Evolutionary conservation across 2,888 invertebrate species (phyloP), one percentile per base, ranked within the genome.

Genomic region (Acrobeloides nanus): DNA sequence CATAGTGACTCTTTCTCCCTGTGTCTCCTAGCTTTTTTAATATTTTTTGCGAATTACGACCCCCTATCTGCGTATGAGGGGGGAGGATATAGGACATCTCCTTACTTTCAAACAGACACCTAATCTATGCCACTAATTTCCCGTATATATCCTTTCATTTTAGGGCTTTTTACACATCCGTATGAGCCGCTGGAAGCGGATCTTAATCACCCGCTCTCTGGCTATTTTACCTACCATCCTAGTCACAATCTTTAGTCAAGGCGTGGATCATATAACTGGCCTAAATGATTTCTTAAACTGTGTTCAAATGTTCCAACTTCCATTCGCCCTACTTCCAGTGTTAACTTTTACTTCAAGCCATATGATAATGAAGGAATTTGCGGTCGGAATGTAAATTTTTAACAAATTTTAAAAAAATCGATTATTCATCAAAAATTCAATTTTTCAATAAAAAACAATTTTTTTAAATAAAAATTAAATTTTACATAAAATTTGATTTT

Each of bases 261-360:
- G 66, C 45, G 62, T 70, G 23, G 57, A 57, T 20, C 51, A 64
- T 38, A 59, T 70, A 29, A 59, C 61, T 2, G 55, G 80, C 20
- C 83, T 89, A 84, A 89, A 89, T 74, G 87, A 88, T 72, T 77
- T 84, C 35, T 76, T 89, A 31, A 88, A 88, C 75, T 86, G 86
- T 0, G 81, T 88, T 10, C 87, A 87, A 86, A 83, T 85, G 58
- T 76, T 88, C 21, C 87, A 87, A 74, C 76, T 89, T 54, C 89
- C 89, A 1, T 88, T 88, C 73, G 87, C 87, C 1, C 82, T 84
- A 2, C 79, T 88, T 51, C 87, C 87, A 4, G 83, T 85, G 0
- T 82, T 89, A 42, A 86, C 87, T 0, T 87, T 89, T 70, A 87
- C 87, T 1, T 84, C 85, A 47, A 84, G 84, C 62, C 74, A 75